Base-by-base conservation (phyloP, 2,113 vertebrate species). In the Spermophilus dauricus region DNA sequence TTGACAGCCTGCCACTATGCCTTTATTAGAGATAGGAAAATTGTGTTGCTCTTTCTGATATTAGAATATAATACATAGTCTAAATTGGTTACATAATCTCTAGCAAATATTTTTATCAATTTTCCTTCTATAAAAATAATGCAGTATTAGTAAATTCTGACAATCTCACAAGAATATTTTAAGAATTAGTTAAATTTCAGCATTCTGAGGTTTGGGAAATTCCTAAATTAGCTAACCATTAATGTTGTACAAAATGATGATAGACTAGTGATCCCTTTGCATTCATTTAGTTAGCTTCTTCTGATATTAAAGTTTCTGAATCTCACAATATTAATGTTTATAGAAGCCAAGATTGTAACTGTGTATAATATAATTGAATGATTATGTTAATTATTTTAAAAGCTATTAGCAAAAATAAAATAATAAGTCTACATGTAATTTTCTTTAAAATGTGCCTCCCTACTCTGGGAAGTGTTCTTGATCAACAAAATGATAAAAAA, bases 401-500 rank as follows among this genome's bases (percentile, higher is more conserved):
- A 51, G 34, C 42, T 45, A 95, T 61, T 56, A 93, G 86, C 61
- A 93, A 78, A 82, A 11, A 30, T 89, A 93, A 94, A 91, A 91
- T 17, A 1, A 0, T 45, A 93, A 72, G 5, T 26, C 32, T 72
- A 72, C 26, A 94, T 87, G 89, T 75, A 91, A 92, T 94, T 83
- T 63, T 56, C 34, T 58, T 83, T 45, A 0, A 56, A 88, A 95
- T 86, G 4, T 77, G 0, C 48, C n/a, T 78, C 17, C n/a, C 37
- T n/a, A 90, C 34, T 90, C 45, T 34, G 45, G 22, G 63, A 63
- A 17, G 26, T 87, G 3, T 3, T 70, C 30, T 56, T 48, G 12
- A 80, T 87, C 48, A 92, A 72, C 30, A 85, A 97, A 96, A 63
- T n/a, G 32, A 12, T 4, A 96, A 96, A 95, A 89, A 24, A 39